phyloP scores from a whole-genome alignment of 2,888 invertebrate species.

The Cantharis lateralis region DNA sequence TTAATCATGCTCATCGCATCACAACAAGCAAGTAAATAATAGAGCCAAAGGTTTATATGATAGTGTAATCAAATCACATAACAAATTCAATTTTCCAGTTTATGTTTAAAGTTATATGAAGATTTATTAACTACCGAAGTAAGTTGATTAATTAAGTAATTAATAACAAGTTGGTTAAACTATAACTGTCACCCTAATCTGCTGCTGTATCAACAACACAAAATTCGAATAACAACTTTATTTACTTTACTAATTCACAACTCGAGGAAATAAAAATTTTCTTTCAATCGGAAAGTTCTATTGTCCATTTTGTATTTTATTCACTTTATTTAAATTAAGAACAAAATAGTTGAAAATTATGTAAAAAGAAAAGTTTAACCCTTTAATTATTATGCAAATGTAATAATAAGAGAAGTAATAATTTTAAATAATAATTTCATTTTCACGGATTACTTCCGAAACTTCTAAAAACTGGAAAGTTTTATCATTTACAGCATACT shows the following conservation, averaged over 20 bases:
- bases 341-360: neutral
- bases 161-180: constrained; percentile 3
- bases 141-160: constrained; percentile 5
- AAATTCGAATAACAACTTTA: neutral
- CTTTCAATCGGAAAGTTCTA: neutral
- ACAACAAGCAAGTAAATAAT: neutral
- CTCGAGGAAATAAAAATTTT: neutral
- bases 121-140: constrained; percentile 4
- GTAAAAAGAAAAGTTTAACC: neutral
- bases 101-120: constrained; percentile 2
- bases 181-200: neutral
- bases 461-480: neutral
- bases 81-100: neutral
- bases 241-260: neutral
- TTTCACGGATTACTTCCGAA: neutral
- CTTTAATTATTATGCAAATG: neutral
- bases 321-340: neutral
- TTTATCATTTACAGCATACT: neutral
- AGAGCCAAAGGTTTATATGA: neutral
- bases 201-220: neutral
- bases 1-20: neutral
- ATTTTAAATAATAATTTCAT: neutral
- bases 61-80: neutral
- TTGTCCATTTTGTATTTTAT: too few species aligned
- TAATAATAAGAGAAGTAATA: neutral